A percentile compares a stretch with the other conserved stretches of the same genome.
Conservation (phyloP, 1,140 invertebrate species). For the Drosophila bocki region DNA sequence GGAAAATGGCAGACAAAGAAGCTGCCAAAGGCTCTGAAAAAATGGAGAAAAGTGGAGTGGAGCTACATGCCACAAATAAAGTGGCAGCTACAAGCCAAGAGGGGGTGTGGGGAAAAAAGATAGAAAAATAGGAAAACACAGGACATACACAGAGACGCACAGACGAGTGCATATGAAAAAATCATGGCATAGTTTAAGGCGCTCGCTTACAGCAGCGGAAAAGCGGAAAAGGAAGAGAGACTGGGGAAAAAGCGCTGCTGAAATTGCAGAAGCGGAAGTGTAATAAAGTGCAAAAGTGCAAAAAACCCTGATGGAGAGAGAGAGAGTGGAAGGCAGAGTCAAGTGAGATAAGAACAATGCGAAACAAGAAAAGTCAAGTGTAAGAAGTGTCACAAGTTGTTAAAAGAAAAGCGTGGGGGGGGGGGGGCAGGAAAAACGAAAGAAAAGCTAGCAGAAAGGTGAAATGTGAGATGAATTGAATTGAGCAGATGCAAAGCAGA, state of each 20-base stretch:
- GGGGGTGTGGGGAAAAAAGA: not conserved
- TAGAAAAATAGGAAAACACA: constrained; percentile 35
- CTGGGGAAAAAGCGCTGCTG: constrained; percentile 37
- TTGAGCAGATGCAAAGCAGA: constrained; percentile 36
- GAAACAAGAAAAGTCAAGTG: constrained; percentile 64
- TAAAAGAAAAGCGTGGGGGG: constrained; percentile 5
- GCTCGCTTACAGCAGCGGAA: constrained; percentile 40
- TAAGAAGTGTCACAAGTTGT: constrained; percentile 58
- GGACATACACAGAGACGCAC: constrained; percentile 13
- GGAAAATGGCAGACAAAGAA: constrained; percentile 63
- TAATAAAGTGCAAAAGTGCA: constrained; percentile 71
- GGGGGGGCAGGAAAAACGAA: not conserved
- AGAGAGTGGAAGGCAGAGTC: constrained; percentile 1
- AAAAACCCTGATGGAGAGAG: constrained; percentile 16
- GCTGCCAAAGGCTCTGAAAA: constrained; percentile 46
- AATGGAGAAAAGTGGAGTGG: constrained; percentile 7
- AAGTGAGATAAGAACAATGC: constrained; percentile 44
- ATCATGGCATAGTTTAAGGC: constrained; percentile 71
- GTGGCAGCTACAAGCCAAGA: constrained; percentile 44
- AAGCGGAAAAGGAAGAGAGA: constrained; percentile 14
- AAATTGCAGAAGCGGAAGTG: constrained; percentile 69
- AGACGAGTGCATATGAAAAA: constrained; percentile 58
- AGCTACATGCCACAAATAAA: constrained; percentile 64
- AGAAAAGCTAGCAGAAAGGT: constrained; percentile 9
- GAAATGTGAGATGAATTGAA: constrained; percentile 53